A percentile compares a stretch with the other conserved stretches of the same genome.
Conservation (phyloP, 2,113 vertebrate genomes). For the Tragelaphus scriptus region DNA sequence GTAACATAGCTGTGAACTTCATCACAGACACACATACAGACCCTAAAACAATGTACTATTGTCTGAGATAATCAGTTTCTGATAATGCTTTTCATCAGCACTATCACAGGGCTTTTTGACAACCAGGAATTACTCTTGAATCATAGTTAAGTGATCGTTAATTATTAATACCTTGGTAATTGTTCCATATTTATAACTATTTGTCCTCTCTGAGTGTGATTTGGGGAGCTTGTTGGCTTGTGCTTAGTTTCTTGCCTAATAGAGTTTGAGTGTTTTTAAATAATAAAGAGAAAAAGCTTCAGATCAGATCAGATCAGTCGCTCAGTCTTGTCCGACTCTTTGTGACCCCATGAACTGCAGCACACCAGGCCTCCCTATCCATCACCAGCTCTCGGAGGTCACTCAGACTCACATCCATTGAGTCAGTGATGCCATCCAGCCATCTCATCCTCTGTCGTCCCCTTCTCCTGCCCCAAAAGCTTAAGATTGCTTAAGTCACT, state of each 20-base stretch:
- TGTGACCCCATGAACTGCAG: no score
- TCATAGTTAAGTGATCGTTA: conserved; percentile 31
- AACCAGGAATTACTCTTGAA: conserved; percentile 28
- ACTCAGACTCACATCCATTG: no score
- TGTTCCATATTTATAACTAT: background rate
- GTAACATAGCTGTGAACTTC: conserved; percentile 47
- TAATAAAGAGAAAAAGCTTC: conserved; percentile 15
- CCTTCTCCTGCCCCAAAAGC: background rate
- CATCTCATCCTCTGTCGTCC: no score
- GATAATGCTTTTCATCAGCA: background rate
- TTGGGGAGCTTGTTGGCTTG: conserved; percentile 29
- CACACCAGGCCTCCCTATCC: no score
- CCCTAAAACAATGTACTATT: conserved; percentile 16
- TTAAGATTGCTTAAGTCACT: conserved; percentile 13
- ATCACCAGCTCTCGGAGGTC: no score
- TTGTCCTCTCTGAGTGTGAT: background rate
- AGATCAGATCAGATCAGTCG: background rate
- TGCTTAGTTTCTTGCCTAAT: conserved; percentile 39
- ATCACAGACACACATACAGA: background rate
- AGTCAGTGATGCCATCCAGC: no score
- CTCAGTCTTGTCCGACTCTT: no score
- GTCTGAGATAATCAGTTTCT: conserved; percentile 11
- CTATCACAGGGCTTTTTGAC: background rate
- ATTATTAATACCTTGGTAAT: conserved; percentile 36
- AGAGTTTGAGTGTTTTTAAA: background rate